Evolutionary conservation across 1,140 invertebrate genomes (phyloP), one percentile per base, ranked within the genome.

Genomic region (Drosophila arizonae): DNA sequence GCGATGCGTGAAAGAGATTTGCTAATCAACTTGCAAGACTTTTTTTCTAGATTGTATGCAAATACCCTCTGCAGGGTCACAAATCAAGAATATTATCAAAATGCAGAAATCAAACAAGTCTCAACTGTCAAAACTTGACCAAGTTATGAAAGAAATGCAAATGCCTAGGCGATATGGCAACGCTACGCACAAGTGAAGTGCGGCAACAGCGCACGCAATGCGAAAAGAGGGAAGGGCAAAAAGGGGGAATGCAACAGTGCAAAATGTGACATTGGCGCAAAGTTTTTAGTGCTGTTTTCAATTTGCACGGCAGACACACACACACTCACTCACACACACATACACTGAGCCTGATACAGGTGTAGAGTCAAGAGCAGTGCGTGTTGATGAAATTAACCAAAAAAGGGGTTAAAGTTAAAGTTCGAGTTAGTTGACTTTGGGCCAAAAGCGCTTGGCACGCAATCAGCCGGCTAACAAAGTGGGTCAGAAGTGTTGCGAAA

Each of bases 341-440:
- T 15, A 26, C 54, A 41, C 36, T 26, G 21, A 24, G 3, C 21
- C 9, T 10, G 9, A 17, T n/a, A 17, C n/a, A 17, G 41, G 41
- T 28, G 55, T 45, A 8, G 28, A 74, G 72, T 78, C 81, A 78
- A 64, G 81, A 77, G 76, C 71, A 72, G 69, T 86, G 86, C 86
- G 86, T 90, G 86, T 80, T 86, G 79, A 90, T 90, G 78, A 75
- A 90, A 90, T 90, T 90, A 90, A 86, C 81, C 71, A 66, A 77
- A 60, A 60, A 70, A 66, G 70, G 72, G 72, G 80, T 71, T 75
- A 65, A 76, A 79, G 81, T 72, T 87, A 67, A 87, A 77, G 84
- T 79, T 88, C 79, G 78, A 84, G 79, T 79, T 79, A 56, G 72
- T 72, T 84, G 84, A 87, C 84, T 82, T 87, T 85, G 80, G 70